Base-by-base conservation (phyloP, 2,888 invertebrate genomes). In the Thereva unica region DNA sequence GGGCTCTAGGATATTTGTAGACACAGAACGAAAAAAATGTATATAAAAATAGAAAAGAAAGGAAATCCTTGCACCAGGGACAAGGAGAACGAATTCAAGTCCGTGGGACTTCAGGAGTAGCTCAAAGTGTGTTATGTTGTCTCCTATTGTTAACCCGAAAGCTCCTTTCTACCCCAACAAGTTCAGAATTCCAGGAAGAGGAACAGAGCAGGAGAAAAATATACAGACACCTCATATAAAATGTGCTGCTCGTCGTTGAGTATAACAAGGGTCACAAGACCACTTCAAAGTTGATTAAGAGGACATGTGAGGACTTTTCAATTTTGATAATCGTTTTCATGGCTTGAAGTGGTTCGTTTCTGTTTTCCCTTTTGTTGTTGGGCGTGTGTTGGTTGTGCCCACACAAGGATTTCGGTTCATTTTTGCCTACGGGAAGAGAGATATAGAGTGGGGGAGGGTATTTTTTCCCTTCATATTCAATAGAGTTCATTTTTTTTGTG, bases 271-370 rank as follows among this genome's bases (percentile, higher is more conserved):
- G 66, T 66, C 66, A 57, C 56, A 50, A 57, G 57, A 52, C 66
- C 57, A 66, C 66, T 66, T 66, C 66, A 57, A 49, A 66, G 57
- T 66, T 66, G 56, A 66, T 66, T 66, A 66, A 66, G 66, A 56
- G 66, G 66, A 66, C 66, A 66, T 56, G 52, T 52, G 57, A 66
- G 57, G 66, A 66, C 66, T 66, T 66, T 66, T 66, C 66, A 66
- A 66, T 66, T 66, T 66, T 66, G 66, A 66, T 66, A 57, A 66
- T 57, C 56, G 57, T 57, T 66, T 56, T 50, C 40, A 49, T 45
- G 41, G 49, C 61, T 61, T 61, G 41, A 50, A 61, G 61, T 61
- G 61, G 61, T 61, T 40, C 34, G n/a, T 44, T 59, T 42, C 10
- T 55, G 37, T 42, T 23, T 23, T 23, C 23, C 23, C 23, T 23